Evolutionary conservation across 2,113 vertebrate species (phyloP), one percentile per base, ranked within the genome.

Genomic region (Dicerorhinus sumatrensis): DNA sequence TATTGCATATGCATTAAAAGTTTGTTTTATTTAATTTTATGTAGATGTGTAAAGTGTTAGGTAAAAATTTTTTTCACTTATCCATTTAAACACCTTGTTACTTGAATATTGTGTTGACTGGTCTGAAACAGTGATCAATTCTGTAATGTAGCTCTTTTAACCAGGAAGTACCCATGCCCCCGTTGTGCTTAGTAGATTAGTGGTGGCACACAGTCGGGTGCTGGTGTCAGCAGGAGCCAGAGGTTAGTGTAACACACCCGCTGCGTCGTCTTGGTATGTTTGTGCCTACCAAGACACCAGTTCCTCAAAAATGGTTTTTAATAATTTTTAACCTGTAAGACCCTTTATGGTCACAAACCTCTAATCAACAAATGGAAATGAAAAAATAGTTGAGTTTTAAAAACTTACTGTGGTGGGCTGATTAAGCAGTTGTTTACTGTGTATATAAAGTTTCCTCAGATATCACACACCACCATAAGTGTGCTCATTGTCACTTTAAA

Each of bases 21-120:
- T 98, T 98, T 98, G 98, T 99, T 99, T 98, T 99, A 99, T 99
- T 99, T 99, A 99, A 99, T 98, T 99, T 98, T 98, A 97, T 98
- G 98, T 99, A 98, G 98, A 94, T 97, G 97, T 99, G 98, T 98
- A 98, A 98, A 98, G 98, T 98, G 98, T 97, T 98, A 98, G 98
- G 94, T 97, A 96, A 93, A 98, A 94, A 76, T 98, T 96, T 93
- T 97, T 97, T 98, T 97, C 89, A 42, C 97, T 98, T 98, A 96
- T 87, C 97, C 98, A 98, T 98, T 97, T 97, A 98, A 97, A 98
- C 97, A 97, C 98, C 98, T 98, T 98, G 97, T 99, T 99, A 99
- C 99, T 99, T 99, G 99, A 99, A 99, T 99, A 97, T 98, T 96
- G 97, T 98, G 98, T 98, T 98, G 98, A 98, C 98, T 98, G 98